These are phyloP conservation scores for Aphelinus atriplicis DNA, from an alignment of 1,140 invertebrate genomes.

Conservation along the genomic window DNA sequence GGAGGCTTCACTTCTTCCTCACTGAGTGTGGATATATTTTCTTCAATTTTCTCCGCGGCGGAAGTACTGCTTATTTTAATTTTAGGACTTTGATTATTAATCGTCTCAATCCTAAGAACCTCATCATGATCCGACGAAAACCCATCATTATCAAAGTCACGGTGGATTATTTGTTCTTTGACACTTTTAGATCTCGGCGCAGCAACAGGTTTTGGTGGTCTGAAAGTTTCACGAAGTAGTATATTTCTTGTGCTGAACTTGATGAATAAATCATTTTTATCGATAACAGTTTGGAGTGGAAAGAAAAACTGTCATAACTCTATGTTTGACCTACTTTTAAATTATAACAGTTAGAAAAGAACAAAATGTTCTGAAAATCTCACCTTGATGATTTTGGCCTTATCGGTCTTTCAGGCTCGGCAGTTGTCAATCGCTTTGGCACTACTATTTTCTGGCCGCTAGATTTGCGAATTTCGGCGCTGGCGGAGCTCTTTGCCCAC, in stretches of 20 bases:
- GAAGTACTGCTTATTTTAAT: constrained; percentile 48
- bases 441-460: background rate
- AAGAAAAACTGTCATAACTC: no score
- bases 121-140: constrained; percentile 55
- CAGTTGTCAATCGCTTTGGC: constrained; percentile 8
- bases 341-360: no score
- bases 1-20: background rate
- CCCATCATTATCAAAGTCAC: constrained; percentile 50
- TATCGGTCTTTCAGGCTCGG: background rate
- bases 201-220: constrained; percentile 43
- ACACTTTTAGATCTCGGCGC: constrained; percentile 42
- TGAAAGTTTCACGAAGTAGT: background rate
- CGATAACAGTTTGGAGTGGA: no score
- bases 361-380: background rate
- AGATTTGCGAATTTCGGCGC: background rate
- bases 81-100: constrained; percentile 48
- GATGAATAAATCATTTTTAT: no score
- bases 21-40: background rate
- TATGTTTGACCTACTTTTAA: no score
- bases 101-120: constrained; percentile 57
- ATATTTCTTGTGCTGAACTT: no score
- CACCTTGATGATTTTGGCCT: constrained; percentile 4
- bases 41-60: background rate
- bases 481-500: constrained; percentile 40
- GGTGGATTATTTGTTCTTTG: constrained; percentile 9